Evolutionary conservation across 2,888 invertebrate species (phyloP).

Genomic region (Thecophora atra): DNA sequence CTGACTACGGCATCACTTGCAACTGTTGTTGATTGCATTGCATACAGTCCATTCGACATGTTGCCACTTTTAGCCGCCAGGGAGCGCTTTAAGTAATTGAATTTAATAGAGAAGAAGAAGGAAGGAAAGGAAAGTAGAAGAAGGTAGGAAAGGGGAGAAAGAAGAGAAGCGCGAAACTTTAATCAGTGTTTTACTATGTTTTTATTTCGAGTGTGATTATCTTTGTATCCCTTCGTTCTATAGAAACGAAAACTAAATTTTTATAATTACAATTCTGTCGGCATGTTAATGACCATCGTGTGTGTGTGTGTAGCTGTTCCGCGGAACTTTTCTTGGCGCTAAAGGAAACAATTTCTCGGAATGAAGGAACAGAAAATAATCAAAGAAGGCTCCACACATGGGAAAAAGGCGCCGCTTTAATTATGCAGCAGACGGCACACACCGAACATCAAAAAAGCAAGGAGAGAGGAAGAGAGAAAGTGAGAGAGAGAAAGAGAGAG

Average conservation of each 20-base stretch:
- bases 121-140: background rate
- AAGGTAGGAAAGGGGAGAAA: background rate
- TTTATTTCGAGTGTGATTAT: constrained; percentile 25
- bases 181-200: constrained; percentile 18
- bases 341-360: constrained; percentile 18
- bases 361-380: background rate
- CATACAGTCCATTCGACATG: background rate
- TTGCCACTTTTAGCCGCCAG: constrained; percentile 1
- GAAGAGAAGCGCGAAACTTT: constrained; percentile 5
- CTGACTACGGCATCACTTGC: constrained; percentile 42
- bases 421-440: constrained; percentile 5
- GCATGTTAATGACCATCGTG: background rate
- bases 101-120: no score
- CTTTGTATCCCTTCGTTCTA: background rate
- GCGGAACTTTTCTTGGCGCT: background rate
- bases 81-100: constrained; percentile 6
- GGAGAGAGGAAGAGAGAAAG: background rate
- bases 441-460: background rate
- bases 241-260: constrained; percentile 7
- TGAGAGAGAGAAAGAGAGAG: background rate
- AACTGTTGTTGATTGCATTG: constrained; percentile 36
- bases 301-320: background rate
- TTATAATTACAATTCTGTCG: constrained; percentile 18
- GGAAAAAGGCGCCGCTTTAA: constrained; percentile 21
- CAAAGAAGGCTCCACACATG: background rate